phyloP scores from a whole-genome alignment of 2,113 vertebrate species.

The Centropus bengalensis region DNA sequence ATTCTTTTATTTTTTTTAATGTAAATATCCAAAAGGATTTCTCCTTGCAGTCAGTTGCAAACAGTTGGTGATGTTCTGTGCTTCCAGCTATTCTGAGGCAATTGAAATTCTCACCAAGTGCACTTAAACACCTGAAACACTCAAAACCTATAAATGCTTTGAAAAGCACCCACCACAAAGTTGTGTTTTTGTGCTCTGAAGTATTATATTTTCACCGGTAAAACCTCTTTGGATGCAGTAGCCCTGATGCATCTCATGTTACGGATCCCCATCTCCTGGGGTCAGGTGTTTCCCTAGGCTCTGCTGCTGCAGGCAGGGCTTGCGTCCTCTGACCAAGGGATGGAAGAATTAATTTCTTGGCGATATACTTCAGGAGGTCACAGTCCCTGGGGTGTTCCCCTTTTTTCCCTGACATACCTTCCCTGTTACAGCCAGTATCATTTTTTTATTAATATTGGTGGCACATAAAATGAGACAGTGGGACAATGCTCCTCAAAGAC shows the following conservation, averaged over 20 bases:
- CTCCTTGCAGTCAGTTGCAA: not conserved
- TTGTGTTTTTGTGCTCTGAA: not conserved
- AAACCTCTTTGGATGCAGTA: not conserved
- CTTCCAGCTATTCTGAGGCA: not conserved
- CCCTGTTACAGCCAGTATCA: not conserved
- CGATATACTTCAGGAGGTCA: not conserved
- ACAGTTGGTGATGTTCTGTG: not conserved
- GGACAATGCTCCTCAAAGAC: not conserved
- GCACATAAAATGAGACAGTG: not conserved
- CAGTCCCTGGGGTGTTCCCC: not conserved
- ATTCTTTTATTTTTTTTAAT: not conserved
- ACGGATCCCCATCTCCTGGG: rapidly evolving
- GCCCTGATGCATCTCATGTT: not conserved
- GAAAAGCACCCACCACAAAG: not conserved
- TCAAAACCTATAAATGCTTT: not conserved
- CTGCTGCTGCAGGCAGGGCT: rapidly evolving
- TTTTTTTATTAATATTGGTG: not conserved
- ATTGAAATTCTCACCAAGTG: not conserved
- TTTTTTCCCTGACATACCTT: not conserved
- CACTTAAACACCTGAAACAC: not conserved
- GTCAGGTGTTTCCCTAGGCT: not conserved
- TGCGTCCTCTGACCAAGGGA: rapidly evolving
- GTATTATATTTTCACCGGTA: not conserved
- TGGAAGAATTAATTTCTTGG: not conserved
- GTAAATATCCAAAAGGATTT: not conserved